These are phyloP conservation scores for Aurelia aurita DNA, from an alignment of 30 jellyfish, hydroid and myxozoan species.

Conservation along the genomic window DNA sequence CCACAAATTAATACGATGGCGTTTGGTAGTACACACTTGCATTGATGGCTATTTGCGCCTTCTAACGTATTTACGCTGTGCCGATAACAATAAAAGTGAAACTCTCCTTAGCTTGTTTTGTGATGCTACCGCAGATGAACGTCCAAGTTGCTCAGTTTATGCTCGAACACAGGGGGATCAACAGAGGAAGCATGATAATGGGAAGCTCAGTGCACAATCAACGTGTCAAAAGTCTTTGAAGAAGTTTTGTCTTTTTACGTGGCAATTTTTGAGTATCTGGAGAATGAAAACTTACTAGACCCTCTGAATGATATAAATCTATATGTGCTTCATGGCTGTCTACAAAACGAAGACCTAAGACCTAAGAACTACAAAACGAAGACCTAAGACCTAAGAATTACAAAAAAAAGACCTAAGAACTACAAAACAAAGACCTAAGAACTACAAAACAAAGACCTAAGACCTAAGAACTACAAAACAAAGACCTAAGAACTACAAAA, in stretches of 20 bases:
- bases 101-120: conserved; percentile 4
- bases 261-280: conserved; percentile 36
- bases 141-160: conserved; percentile 1
- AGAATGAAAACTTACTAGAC: conserved; percentile 11
- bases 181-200: conserved; percentile 16
- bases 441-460: too few species aligned
- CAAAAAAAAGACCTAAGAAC: too few species aligned
- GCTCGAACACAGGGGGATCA: neutral
- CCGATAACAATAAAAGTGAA: conserved; percentile 6
- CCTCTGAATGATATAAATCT: conserved; percentile 32
- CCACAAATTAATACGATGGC: conserved; percentile 13
- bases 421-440: too few species aligned
- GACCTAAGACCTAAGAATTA: too few species aligned
- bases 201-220: conserved; percentile 42
- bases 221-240: conserved; percentile 21
- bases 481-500: too few species aligned
- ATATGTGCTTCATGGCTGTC: conserved; percentile 21
- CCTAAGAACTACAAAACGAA: too few species aligned
- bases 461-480: too few species aligned
- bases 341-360: too few species aligned
- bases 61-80: neutral
- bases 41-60: conserved; percentile 42
- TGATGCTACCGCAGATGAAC: neutral
- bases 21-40: conserved; percentile 20
- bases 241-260: conserved; percentile 43